phyloP scores from a whole-genome alignment of 2,113 vertebrate genomes.

The Bothrops jararaca region DNA sequence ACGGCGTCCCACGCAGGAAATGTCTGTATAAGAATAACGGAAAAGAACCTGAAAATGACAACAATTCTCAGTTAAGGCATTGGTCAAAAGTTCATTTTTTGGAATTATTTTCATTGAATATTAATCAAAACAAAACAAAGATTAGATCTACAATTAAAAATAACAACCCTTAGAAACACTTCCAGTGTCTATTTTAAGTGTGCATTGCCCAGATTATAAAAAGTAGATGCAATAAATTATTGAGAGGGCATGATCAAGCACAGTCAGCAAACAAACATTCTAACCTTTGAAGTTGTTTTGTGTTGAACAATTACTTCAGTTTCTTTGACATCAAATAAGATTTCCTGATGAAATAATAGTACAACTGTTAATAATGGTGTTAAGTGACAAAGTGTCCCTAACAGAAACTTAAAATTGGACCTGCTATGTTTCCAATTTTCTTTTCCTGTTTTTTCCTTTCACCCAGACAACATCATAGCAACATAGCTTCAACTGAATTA shows the following conservation, averaged over 20 bases:
- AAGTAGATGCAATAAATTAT: not conserved
- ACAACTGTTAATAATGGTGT: not conserved
- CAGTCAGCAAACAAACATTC: not conserved
- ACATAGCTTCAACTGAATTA: not conserved
- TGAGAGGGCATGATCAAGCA: not conserved
- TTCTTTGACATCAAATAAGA: constrained; percentile 81
- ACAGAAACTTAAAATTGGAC: not conserved
- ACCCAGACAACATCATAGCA: not conserved
- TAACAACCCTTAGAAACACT: not conserved
- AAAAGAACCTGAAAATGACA: constrained; percentile 70
- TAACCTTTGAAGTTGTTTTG: constrained; percentile 69
- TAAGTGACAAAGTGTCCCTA: not conserved
- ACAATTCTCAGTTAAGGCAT: fast-evolving
- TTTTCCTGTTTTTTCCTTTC: not conserved
- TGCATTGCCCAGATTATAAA: not conserved
- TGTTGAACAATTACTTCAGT: constrained; percentile 77
- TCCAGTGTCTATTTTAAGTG: not conserved
- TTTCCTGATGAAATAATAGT: constrained; percentile 53
- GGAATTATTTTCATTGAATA: not conserved
- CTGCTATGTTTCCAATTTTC: not conserved
- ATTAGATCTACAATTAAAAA: not conserved
- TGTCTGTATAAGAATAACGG: constrained; percentile 75
- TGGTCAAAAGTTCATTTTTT: not conserved
- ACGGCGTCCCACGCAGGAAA: constrained; percentile 80
- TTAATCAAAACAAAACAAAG: not conserved